These are phyloP conservation scores for Lepilemur ruficaudatus DNA, from an alignment of 2,797 vertebrate genomes.

Conservation along the genomic window DNA sequence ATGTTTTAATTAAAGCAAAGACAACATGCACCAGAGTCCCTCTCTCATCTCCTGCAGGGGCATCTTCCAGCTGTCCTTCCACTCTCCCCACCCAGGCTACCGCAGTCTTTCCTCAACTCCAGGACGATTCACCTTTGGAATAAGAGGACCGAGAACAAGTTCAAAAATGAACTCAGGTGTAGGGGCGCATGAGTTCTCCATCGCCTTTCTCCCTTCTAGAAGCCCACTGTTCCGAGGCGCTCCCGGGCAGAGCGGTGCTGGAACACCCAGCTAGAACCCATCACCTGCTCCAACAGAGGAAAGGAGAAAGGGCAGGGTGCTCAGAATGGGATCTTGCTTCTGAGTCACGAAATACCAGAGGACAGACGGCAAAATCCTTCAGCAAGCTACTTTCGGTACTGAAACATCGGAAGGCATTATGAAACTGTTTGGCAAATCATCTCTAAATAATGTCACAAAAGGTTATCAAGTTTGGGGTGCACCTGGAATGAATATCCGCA, in stretches of 20 bases:
- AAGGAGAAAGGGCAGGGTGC: not conserved
- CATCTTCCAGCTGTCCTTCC: not conserved
- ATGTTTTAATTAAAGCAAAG: slow-evolving; percentile 56
- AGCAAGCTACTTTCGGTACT: not conserved
- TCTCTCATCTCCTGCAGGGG: not conserved
- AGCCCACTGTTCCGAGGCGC: not conserved
- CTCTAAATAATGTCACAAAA: not conserved
- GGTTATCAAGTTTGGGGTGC: not conserved
- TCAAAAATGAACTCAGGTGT: not conserved
- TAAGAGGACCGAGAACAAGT: not conserved
- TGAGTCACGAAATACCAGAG: not conserved
- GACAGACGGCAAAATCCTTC: not conserved
- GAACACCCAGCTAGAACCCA: not conserved
- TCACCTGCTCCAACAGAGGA: not conserved
- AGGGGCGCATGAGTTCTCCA: not conserved
- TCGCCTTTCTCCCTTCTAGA: not conserved
- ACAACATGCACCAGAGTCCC: fast-evolving
- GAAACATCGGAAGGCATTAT: slow-evolving; percentile 34
- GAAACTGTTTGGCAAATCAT: slow-evolving; percentile 27
- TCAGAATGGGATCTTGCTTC: not conserved
- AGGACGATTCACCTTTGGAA: not conserved
- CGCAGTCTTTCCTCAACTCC: not conserved
- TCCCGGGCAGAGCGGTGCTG: not conserved
- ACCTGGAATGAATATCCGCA: not conserved
- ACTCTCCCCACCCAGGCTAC: not conserved